These are phyloP conservation scores for Platysternon megacephalum DNA, from an alignment of 2,113 vertebrate species.

Conservation along the genomic window DNA sequence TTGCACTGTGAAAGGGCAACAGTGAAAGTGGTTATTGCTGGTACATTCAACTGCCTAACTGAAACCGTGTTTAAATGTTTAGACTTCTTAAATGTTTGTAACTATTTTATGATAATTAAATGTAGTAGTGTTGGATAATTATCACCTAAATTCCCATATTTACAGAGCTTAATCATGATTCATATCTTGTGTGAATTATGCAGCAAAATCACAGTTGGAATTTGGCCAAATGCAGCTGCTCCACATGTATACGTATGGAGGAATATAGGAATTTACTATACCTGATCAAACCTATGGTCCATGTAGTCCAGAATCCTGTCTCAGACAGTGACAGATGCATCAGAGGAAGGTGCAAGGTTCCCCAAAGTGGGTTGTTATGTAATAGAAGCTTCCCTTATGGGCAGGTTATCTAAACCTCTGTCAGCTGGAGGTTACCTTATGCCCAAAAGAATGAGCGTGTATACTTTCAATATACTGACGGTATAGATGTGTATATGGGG, in stretches of 20 bases:
- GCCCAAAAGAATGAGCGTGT: background rate
- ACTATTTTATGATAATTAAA: slow-evolving; percentile 55
- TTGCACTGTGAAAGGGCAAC: background rate
- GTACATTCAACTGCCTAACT: slow-evolving; percentile 10
- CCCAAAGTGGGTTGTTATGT: background rate
- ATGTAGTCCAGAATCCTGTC: background rate
- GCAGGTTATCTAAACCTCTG: background rate
- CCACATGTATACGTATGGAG: background rate
- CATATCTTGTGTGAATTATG: slow-evolving; percentile 18
- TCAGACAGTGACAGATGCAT: slow-evolving; percentile 8
- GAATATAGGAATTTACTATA: background rate
- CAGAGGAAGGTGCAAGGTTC: background rate
- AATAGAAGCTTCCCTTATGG: background rate
- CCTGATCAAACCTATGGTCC: slow-evolving; percentile 20
- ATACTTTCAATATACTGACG: background rate
- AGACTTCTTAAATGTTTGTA: slow-evolving; percentile 37
- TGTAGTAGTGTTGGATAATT: slow-evolving; percentile 42
- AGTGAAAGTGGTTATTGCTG: slow-evolving; percentile 4
- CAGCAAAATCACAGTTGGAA: slow-evolving; percentile 28
- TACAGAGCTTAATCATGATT: slow-evolving; percentile 25
- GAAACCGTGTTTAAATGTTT: slow-evolving; percentile 30
- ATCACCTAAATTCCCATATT: slow-evolving; percentile 37
- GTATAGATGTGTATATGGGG: background rate
- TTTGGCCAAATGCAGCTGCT: background rate
- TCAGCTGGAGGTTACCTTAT: background rate